A percentile compares a stretch with the other conserved stretches of the same genome.
Evolutionary conservation across 2,888 invertebrate species (phyloP).

Genomic region (Nephrotoma flavescens): DNA sequence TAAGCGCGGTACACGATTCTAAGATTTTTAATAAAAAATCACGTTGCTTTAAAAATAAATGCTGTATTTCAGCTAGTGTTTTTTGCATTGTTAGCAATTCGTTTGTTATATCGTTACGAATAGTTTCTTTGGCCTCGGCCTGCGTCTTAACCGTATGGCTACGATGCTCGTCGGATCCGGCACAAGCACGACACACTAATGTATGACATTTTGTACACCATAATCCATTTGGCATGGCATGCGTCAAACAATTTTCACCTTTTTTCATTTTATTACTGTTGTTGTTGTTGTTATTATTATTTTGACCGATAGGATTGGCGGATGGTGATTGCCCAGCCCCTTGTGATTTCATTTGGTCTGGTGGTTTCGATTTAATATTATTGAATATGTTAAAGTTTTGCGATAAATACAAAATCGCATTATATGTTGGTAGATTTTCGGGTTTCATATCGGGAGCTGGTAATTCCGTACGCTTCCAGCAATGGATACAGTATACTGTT

Average conservation of each 20-base stretch:
- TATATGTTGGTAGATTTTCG: constrained; percentile 52
- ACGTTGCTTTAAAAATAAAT: constrained; percentile 52
- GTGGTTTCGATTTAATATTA: constrained; percentile 30
- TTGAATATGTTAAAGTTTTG: constrained; percentile 45
- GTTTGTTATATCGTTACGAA: constrained; percentile 47
- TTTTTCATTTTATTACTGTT: constrained; percentile 16
- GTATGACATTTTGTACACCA: constrained; percentile 55
- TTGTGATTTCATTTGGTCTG: constrained; percentile 24
- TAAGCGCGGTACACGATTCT: constrained; percentile 58
- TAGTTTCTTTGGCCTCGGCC: constrained; percentile 48
- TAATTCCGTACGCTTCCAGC: constrained; percentile 57
- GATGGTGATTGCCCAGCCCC: constrained; percentile 10
- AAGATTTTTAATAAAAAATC: constrained; percentile 56
- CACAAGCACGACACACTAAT: constrained; percentile 51
- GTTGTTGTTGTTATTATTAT: constrained; percentile 14
- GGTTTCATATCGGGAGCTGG: constrained; percentile 46
- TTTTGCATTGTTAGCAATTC: constrained; percentile 54
- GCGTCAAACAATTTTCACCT: constrained; percentile 50
- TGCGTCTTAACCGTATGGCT: constrained; percentile 53
- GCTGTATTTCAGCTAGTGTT: constrained; percentile 52
- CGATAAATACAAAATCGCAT: constrained; percentile 48
- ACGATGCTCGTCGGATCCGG: constrained; percentile 46
- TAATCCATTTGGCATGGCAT: constrained; percentile 54
- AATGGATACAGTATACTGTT: constrained; percentile 49
- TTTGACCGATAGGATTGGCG: constrained; percentile 8